Evolutionary conservation across 2,113 vertebrate genomes (phyloP).

Genomic region (Saguinus midas): DNA sequence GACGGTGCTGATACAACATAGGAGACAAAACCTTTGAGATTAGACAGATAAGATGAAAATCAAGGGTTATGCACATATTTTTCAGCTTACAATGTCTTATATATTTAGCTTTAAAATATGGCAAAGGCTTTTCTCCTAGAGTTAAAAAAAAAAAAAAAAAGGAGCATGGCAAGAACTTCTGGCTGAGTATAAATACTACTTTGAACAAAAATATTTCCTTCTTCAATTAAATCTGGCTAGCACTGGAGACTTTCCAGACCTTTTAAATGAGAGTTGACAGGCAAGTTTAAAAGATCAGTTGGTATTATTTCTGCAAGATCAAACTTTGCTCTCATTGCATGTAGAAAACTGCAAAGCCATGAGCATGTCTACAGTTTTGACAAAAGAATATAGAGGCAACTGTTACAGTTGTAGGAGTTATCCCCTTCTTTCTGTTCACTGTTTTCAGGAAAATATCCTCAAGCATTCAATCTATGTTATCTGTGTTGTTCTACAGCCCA

Average conservation of each 20-base stretch:
- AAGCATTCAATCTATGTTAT: not conserved
- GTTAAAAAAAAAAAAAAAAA: not conserved
- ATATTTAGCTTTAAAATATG: not conserved
- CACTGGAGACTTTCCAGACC: not conserved
- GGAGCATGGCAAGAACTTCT: not conserved
- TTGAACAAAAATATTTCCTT: not conserved
- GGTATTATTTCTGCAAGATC: not conserved
- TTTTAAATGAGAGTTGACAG: not conserved
- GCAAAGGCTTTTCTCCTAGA: not conserved
- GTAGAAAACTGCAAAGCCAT: not conserved
- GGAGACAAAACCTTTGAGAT: not conserved
- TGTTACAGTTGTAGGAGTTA: not conserved
- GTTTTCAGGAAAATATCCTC: not conserved
- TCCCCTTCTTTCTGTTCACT: not conserved
- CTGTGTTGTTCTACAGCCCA: not conserved
- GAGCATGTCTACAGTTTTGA: not conserved
- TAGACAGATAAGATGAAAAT: conserved; percentile 47
- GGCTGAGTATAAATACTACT: not conserved
- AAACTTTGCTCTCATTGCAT: not conserved
- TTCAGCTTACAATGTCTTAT: conserved; percentile 6
- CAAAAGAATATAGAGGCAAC: not conserved
- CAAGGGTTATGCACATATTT: not conserved
- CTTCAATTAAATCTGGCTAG: not conserved
- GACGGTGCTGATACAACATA: conserved; percentile 29
- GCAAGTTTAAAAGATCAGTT: not conserved